phyloP scores from a whole-genome alignment of 2,113 vertebrate species.

The Neogale vison region DNA sequence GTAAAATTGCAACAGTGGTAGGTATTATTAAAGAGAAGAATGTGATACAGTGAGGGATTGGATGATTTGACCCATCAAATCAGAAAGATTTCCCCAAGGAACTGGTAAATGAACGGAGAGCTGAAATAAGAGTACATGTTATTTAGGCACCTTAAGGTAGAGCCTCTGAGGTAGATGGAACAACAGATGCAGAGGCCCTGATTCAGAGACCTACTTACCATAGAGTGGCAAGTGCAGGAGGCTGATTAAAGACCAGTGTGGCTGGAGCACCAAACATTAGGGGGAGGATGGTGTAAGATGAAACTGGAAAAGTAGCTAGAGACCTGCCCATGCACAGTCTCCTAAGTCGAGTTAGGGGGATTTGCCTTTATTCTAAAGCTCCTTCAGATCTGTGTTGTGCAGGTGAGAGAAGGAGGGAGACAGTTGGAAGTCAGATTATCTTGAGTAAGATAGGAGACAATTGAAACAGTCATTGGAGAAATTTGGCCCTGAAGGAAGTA shows the following conservation, averaged over 20 bases:
- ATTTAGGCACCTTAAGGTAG: neutral
- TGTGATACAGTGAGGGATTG: neutral
- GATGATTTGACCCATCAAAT: neutral
- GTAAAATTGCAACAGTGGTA: neutral
- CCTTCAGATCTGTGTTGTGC: neutral
- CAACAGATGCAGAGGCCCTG: neutral
- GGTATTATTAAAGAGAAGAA: neutral
- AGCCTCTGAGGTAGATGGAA: neutral
- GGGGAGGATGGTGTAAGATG: neutral
- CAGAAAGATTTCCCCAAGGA: conserved; percentile 12
- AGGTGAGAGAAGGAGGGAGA: neutral
- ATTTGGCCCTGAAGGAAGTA: neutral
- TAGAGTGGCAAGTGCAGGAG: neutral
- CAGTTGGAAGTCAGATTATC: neutral
- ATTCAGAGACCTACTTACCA: neutral
- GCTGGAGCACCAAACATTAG: neutral
- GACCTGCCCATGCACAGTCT: neutral
- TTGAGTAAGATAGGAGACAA: neutral
- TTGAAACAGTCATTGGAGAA: neutral
- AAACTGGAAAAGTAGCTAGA: neutral
- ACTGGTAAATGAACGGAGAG: neutral
- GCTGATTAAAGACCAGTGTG: neutral
- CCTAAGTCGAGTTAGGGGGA: neutral
- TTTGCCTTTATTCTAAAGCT: neutral
- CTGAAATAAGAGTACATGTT: neutral